Percentiles rank a stretch among this genome's conserved stretches.
phyloP scores from a whole-genome alignment of 1,140 invertebrate genomes.

The Agrilus planipennis region DNA sequence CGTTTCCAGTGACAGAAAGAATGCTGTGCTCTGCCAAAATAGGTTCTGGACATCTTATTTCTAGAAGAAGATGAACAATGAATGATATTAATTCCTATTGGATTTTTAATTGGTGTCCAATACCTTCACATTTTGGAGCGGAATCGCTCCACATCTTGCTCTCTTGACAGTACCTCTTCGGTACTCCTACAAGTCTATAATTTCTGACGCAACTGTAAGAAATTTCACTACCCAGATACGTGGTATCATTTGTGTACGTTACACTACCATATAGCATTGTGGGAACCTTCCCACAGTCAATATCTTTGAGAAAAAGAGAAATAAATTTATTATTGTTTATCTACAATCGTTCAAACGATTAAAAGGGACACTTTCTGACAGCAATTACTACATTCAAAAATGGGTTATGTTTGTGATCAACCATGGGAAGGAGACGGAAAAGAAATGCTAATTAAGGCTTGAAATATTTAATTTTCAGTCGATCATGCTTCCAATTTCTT shows the following conservation, averaged over 20 bases:
- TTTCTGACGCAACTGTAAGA: slow-evolving; percentile 66
- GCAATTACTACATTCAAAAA: too few relatives aligned
- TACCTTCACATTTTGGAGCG: slow-evolving; percentile 80
- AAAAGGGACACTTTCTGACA: too few relatives aligned
- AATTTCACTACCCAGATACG: slow-evolving; percentile 67
- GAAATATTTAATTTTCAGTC: slow-evolving; percentile 7
- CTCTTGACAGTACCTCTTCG: slow-evolving; percentile 57
- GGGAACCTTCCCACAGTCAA: slow-evolving; percentile 80
- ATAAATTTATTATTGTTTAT: too few relatives aligned
- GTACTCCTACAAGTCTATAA: slow-evolving; percentile 65
- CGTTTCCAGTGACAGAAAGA: slow-evolving; percentile 78
- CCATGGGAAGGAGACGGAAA: too few relatives aligned
- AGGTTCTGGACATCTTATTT: slow-evolving; percentile 77
- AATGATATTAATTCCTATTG: too few relatives aligned
- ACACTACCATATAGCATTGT: slow-evolving; percentile 66
- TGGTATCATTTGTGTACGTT: slow-evolving; percentile 63
- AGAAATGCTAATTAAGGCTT: too few relatives aligned
- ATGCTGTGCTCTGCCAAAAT: slow-evolving; percentile 69
- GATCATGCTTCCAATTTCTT: too few relatives aligned
- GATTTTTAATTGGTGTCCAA: too few relatives aligned
- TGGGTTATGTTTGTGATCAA: not conserved
- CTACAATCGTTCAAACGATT: too few relatives aligned
- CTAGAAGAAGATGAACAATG: slow-evolving; percentile 43
- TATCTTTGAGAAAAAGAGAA: slow-evolving; percentile 44
- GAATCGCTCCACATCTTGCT: slow-evolving; percentile 72